phyloP scores from a whole-genome alignment of 2,888 invertebrate species.

The Drosophila prolongata region DNA sequence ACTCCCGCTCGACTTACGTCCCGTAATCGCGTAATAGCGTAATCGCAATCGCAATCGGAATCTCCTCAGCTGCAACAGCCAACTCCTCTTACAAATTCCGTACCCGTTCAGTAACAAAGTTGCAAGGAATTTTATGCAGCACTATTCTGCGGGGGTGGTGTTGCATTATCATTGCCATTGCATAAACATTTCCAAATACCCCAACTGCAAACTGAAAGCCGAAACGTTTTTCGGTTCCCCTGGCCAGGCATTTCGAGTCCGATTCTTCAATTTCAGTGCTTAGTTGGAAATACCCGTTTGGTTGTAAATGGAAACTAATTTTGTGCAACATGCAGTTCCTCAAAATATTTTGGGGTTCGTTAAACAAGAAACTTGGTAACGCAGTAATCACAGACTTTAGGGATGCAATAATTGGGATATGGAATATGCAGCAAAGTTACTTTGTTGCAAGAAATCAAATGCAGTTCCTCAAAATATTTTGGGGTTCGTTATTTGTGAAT shows the following conservation, averaged over 20 bases:
- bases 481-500: no score
- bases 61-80: conserved; percentile 54
- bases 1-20: conserved; percentile 63
- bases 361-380: neutral
- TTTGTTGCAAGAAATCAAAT: neutral
- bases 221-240: conserved; percentile 39
- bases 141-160: conserved; percentile 13
- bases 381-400: neutral
- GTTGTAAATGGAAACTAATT: conserved; percentile 27
- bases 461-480: no score
- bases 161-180: conserved; percentile 25
- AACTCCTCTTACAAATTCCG: conserved; percentile 47
- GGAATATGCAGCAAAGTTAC: neutral
- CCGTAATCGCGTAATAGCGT: conserved; percentile 9
- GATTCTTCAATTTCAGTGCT: conserved; percentile 35
- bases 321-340: conserved; percentile 29
- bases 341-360: conserved; percentile 25
- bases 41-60: conserved; percentile 63
- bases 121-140: conserved; percentile 30
- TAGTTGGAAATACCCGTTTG: conserved; percentile 29
- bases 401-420: neutral
- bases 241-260: conserved; percentile 20
- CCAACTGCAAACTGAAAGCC: conserved; percentile 35
- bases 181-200: conserved; percentile 54
- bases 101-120: conserved; percentile 39